Conservation (phyloP, 2,888 invertebrate genomes). For the Ennomos quercinarius region DNA sequence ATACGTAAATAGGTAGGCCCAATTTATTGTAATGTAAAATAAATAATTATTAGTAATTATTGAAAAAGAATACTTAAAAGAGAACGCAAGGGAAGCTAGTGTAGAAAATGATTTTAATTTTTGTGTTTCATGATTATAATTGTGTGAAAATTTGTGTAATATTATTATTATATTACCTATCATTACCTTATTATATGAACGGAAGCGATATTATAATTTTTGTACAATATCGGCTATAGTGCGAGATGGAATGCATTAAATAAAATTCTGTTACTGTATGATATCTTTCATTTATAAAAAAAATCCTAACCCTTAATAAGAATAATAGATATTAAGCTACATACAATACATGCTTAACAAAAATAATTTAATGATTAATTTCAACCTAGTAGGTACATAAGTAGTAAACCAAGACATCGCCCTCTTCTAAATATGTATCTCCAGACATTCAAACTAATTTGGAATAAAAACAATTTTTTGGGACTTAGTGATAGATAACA, state of each 20-base stretch:
- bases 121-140: conserved; percentile 82
- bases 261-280: conserved; percentile 85
- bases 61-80: conserved; percentile 77
- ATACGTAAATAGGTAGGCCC: conserved; percentile 84
- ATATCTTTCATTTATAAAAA: conserved; percentile 48
- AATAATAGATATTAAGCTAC: background rate
- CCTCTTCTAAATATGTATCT: too few relatives aligned
- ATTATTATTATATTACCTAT: conserved; percentile 74
- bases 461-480: too few relatives aligned
- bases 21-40: conserved; percentile 79
- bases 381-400: too few relatives aligned
- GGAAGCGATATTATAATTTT: conserved; percentile 81
- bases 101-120: conserved; percentile 72
- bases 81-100: conserved; percentile 74
- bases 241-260: conserved; percentile 83
- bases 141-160: conserved; percentile 82
- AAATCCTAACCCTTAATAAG: background rate
- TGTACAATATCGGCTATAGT: conserved; percentile 85
- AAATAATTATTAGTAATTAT: conserved; percentile 75
- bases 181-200: conserved; percentile 68
- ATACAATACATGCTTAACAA: too few relatives aligned
- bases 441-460: too few relatives aligned
- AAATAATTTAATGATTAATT: too few relatives aligned
- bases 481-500: too few relatives aligned
- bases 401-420: too few relatives aligned